Conservation (phyloP, 1,140 invertebrate genomes). For the Doryteuthis pealeii region DNA sequence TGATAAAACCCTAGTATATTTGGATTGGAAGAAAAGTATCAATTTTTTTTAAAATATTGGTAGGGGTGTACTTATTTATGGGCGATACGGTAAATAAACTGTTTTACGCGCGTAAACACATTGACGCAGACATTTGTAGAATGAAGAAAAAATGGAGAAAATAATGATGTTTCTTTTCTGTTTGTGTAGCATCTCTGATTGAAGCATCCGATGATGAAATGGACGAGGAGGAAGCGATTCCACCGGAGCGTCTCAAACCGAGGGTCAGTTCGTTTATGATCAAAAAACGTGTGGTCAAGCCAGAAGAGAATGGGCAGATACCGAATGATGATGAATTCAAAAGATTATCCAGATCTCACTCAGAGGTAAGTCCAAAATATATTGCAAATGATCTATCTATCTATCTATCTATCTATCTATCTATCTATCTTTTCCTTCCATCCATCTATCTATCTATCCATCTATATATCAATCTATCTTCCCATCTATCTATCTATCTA, state of each 20-base stretch:
- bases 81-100: no score
- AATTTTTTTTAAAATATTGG: no score
- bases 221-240: not conserved
- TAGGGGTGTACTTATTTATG: no score
- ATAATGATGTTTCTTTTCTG: not conserved
- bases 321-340: not conserved
- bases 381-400: not conserved
- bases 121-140: no score
- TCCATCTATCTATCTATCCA: no score
- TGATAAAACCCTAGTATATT: no score
- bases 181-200: not conserved
- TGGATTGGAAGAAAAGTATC: no score
- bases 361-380: not conserved
- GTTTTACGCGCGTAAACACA: no score
- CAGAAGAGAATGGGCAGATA: not conserved
- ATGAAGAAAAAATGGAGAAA: no score
- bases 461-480: no score
- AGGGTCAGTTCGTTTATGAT: slow-evolving; percentile 3
- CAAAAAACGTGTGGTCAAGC: not conserved
- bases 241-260: not conserved
- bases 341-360: not conserved
- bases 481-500: not conserved
- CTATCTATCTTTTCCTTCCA: no score
- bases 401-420: not conserved
- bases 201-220: not conserved